A percentile compares a stretch with the other conserved stretches of the same genome.
Conservation (phyloP, 2,888 invertebrate species). For the Philhelius pedissequus region DNA sequence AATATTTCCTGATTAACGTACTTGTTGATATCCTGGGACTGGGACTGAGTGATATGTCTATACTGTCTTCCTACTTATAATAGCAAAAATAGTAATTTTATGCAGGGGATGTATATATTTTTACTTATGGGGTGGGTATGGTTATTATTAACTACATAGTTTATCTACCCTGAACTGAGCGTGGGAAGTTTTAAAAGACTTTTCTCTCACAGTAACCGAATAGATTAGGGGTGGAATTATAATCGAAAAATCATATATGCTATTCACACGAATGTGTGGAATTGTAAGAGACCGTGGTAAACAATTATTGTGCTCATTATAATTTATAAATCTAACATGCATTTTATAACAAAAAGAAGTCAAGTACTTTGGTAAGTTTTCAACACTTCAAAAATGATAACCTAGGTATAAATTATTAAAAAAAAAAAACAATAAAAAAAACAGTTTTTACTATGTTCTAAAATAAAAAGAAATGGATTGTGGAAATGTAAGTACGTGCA, state of each 20-base stretch:
- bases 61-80: not conserved
- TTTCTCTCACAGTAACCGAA: constrained; percentile 53
- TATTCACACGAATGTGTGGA: constrained; percentile 41
- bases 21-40: constrained; percentile 56
- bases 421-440: too few relatives aligned
- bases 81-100: constrained; percentile 11
- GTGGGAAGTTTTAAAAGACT: constrained; percentile 54
- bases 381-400: not conserved
- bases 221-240: constrained; percentile 46
- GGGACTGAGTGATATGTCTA: not conserved
- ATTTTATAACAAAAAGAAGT: not conserved
- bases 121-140: not conserved
- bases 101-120: constrained; percentile 45
- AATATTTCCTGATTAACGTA: constrained; percentile 44
- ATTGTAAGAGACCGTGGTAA: constrained; percentile 27
- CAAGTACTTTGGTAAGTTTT: not conserved
- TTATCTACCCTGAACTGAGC: constrained; percentile 35
- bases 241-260: constrained; percentile 55
- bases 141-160: not conserved
- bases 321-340: not conserved
- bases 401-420: too few relatives aligned
- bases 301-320: constrained; percentile 9
- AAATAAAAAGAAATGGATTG: too few relatives aligned
- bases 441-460: too few relatives aligned
- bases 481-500: too few relatives aligned